Evolutionary conservation across 2,888 invertebrate genomes (phyloP).

Genomic region (Mesorhabditis spiculigera): DNA sequence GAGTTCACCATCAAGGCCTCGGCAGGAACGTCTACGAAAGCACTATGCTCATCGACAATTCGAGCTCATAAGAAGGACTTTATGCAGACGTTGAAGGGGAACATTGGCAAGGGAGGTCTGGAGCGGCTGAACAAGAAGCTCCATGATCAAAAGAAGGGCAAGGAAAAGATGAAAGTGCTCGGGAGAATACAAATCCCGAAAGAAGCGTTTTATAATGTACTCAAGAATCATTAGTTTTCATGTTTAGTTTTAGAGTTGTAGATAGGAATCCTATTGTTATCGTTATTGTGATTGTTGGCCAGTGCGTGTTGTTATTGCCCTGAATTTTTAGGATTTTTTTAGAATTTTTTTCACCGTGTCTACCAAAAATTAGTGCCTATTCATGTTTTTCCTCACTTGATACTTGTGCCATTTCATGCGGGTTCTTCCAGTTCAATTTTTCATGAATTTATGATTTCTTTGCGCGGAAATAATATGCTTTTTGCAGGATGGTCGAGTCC

Average conservation of each 20-base stretch:
- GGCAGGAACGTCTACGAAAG: slow-evolving; percentile 43
- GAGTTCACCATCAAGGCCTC: slow-evolving; percentile 32
- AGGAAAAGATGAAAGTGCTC: slow-evolving; percentile 84
- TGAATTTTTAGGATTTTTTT: too few relatives aligned
- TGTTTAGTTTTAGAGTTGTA: not conserved
- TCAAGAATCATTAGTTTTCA: slow-evolving; percentile 31
- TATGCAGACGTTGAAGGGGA: slow-evolving; percentile 39
- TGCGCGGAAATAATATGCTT: too few relatives aligned
- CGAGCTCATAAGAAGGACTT: slow-evolving; percentile 52
- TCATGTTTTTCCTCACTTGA: too few relatives aligned
- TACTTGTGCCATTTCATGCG: too few relatives aligned
- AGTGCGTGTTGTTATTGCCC: too few relatives aligned
- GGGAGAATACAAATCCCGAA: slow-evolving; percentile 86
- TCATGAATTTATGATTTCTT: too few relatives aligned
- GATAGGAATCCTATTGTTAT: not conserved
- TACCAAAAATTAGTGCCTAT: too few relatives aligned
- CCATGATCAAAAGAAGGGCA: slow-evolving; percentile 85
- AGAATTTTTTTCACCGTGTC: too few relatives aligned
- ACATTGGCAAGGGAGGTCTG: slow-evolving; percentile 26
- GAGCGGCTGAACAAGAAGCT: slow-evolving; percentile 79
- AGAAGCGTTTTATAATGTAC: slow-evolving; percentile 76
- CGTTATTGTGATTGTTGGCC: not conserved
- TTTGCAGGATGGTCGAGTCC: slow-evolving; percentile 26
- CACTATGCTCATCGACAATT: slow-evolving; percentile 41
- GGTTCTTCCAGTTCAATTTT: too few relatives aligned